phyloP scores from a whole-genome alignment of 1,140 invertebrate species.

The Vanessa tameamea region DNA sequence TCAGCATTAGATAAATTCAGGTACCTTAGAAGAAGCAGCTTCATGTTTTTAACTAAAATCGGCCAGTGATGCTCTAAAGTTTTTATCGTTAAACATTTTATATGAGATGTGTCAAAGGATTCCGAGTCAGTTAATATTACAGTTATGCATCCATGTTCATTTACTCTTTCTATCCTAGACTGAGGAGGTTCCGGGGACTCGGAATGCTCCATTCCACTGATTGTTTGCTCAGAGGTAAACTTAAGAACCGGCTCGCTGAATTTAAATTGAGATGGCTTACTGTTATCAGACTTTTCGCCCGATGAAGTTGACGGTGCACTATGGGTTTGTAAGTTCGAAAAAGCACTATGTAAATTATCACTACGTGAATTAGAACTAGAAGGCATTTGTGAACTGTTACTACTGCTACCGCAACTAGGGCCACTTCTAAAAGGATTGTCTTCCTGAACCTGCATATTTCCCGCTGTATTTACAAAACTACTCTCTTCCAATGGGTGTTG shows the following conservation, averaged over 20 bases:
- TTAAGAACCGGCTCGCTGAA: conserved; percentile 72
- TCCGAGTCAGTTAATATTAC: conserved; percentile 88
- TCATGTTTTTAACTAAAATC: conserved; percentile 85
- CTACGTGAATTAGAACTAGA: conserved; percentile 61
- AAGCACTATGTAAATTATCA: conserved; percentile 69
- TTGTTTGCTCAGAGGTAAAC: conserved; percentile 51
- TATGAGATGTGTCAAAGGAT: conserved; percentile 88
- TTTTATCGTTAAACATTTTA: conserved; percentile 92
- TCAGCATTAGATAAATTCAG: conserved; percentile 82
- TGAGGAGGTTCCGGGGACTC: conserved; percentile 61
- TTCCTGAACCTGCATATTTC: conserved; percentile 60
- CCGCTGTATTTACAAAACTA: conserved; percentile 70
- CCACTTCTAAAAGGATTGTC: conserved; percentile 73
- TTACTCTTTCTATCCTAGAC: conserved; percentile 67
- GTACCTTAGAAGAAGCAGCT: conserved; percentile 80
- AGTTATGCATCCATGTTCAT: conserved; percentile 83
- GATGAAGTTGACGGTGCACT: conserved; percentile 65
- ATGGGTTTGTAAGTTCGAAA: conserved; percentile 74
- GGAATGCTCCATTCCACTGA: conserved; percentile 50
- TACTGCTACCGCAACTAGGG: conserved; percentile 58
- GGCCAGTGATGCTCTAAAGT: conserved; percentile 92
- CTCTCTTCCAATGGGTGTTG: conserved; percentile 90
- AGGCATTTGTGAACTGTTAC: conserved; percentile 53
- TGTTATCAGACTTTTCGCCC: conserved; percentile 48
- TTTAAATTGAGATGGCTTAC: conserved; percentile 57